Conservation (phyloP, 2,113 vertebrate genomes). For the Hyla sarda region DNA sequence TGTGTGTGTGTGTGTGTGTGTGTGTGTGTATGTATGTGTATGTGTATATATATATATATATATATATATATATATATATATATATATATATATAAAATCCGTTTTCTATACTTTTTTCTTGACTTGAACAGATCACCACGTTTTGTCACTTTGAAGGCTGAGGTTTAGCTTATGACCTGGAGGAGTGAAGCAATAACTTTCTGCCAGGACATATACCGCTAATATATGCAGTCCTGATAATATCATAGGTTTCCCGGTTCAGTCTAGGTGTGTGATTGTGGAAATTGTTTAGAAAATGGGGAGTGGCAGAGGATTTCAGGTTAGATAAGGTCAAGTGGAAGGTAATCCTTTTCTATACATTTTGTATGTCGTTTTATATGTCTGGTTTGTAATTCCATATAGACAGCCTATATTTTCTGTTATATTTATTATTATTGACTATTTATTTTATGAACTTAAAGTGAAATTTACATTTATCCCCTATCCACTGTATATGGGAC, state of each 20-base stretch:
- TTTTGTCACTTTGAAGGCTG: background rate
- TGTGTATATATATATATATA: too few species aligned
- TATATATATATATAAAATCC: too few species aligned
- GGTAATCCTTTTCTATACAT: background rate
- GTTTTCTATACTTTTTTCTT: too few species aligned
- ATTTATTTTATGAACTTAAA: background rate
- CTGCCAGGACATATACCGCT: conserved; percentile 24
- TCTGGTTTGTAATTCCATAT: background rate
- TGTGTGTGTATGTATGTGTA: too few species aligned
- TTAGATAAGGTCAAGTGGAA: conserved; percentile 29
- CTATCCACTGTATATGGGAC: too few species aligned
- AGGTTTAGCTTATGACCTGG: conserved; percentile 21
- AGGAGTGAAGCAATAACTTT: background rate
- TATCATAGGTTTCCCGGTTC: background rate
- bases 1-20: too few species aligned
- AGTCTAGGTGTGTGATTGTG: conserved; percentile 9
- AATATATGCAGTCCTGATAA: background rate
- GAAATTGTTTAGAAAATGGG: background rate
- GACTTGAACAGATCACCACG: background rate
- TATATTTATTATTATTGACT: background rate
- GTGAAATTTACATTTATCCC: too few species aligned
- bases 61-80: too few species aligned
- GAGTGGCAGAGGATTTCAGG: background rate
- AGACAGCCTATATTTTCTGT: background rate
- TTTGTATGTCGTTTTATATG: background rate